Conservation (phyloP, 2,888 invertebrate genomes). For the Sinopyrophorus schimmeli region DNA sequence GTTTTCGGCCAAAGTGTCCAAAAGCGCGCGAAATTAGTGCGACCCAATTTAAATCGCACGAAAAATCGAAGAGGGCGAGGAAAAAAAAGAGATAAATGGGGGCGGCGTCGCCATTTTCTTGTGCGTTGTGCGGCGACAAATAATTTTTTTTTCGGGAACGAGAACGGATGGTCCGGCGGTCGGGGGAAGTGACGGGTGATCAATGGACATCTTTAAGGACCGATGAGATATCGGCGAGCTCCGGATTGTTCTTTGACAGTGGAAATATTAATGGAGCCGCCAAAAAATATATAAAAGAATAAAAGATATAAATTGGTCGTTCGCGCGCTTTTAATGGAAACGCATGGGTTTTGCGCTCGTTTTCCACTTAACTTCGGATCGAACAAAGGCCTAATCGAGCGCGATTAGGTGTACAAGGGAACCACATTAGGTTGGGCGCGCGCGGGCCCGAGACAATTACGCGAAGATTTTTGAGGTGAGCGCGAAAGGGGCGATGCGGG, state of each 20-base stretch:
- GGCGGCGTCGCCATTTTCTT: neutral
- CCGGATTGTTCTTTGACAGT: constrained; percentile 33
- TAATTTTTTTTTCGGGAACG: constrained; percentile 35
- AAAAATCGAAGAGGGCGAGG: no score
- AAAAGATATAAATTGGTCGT: constrained; percentile 29
- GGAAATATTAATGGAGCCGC: constrained; percentile 39
- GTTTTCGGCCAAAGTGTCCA: no score
- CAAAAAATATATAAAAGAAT: constrained; percentile 37
- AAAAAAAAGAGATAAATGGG: constrained; percentile 16
- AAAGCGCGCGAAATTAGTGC: no score
- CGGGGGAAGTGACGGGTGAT: constrained; percentile 39
- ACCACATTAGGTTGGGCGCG: no score
- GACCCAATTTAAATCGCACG: no score
- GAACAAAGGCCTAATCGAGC: no score
- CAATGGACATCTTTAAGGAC: constrained; percentile 40
- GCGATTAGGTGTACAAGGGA: no score
- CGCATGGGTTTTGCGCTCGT: no score
- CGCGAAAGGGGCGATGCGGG: no score
- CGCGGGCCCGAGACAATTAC: no score
- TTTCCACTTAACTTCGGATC: no score
- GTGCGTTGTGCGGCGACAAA: constrained; percentile 33
- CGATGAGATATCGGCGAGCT: constrained; percentile 35
- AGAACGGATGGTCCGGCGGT: constrained; percentile 36
- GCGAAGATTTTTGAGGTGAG: no score
- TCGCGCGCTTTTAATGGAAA: constrained; percentile 28